Evolutionary conservation across 2,888 invertebrate genomes (phyloP).

Genomic region (Trisateles emortualis): DNA sequence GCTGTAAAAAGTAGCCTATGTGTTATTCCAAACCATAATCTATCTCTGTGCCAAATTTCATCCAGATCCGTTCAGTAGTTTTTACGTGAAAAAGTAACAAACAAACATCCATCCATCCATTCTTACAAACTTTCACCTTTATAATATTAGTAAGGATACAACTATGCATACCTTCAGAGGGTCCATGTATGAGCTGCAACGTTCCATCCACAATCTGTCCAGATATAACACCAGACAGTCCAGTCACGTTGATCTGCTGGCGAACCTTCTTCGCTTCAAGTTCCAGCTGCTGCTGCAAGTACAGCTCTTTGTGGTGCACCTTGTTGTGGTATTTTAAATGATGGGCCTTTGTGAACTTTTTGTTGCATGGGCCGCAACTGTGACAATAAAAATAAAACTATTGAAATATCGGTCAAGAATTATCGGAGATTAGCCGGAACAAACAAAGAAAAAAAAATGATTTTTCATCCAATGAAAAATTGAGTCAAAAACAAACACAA

Average conservation of each 20-base stretch:
- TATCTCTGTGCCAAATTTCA: too few relatives aligned
- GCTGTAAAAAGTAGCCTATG: too few relatives aligned
- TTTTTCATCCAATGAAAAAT: too few relatives aligned
- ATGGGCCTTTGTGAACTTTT: slow-evolving; percentile 84
- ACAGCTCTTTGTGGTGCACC: slow-evolving; percentile 84
- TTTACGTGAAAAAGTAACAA: too few relatives aligned
- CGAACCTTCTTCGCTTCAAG: slow-evolving; percentile 79
- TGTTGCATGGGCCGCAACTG: slow-evolving; percentile 81
- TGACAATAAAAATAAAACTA: not conserved
- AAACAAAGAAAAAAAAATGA: too few relatives aligned
- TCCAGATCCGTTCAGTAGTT: too few relatives aligned
- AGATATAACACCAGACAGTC: slow-evolving; percentile 71
- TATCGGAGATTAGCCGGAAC: too few relatives aligned
- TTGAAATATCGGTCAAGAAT: too few relatives aligned
- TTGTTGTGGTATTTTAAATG: slow-evolving; percentile 85
- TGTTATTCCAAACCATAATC: too few relatives aligned
- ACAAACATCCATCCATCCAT: too few relatives aligned
- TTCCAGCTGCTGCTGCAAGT: slow-evolving; percentile 78
- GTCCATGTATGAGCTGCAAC: slow-evolving; percentile 66
- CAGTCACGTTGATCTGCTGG: slow-evolving; percentile 75
- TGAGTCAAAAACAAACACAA: too few relatives aligned
- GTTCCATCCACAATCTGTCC: slow-evolving; percentile 80
- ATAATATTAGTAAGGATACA: not conserved
- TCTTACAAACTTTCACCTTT: too few relatives aligned
- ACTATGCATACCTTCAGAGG: slow-evolving; percentile 63